These are phyloP conservation scores for Trichoplax adhaerens DNA, from an alignment of 37 sponge, comb jelly and placozoan genomes.

Conservation along the genomic window DNA sequence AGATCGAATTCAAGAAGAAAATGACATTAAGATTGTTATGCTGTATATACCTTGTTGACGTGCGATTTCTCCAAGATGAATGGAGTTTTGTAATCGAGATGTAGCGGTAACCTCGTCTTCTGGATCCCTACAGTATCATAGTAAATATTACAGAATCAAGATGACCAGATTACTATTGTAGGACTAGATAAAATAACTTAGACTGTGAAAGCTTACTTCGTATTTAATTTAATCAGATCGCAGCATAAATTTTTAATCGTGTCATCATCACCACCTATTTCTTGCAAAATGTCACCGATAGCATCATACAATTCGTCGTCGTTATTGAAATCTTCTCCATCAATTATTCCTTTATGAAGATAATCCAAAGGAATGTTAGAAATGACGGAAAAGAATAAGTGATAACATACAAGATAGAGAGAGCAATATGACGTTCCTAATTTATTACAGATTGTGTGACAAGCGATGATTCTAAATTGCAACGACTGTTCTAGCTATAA, in stretches of 20 bases:
- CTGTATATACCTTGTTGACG: no score
- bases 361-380: background rate
- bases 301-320: constrained; percentile 43
- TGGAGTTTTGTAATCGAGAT: no score
- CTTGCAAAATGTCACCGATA: constrained; percentile 31
- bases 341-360: constrained; percentile 27
- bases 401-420: background rate
- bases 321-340: constrained; percentile 28
- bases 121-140: background rate
- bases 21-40: no score
- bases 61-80: no score
- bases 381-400: background rate
- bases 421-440: background rate
- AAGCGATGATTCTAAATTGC: no score
- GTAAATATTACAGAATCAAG: background rate
- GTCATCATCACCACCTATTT: constrained; percentile 11
- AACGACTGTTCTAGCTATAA: no score
- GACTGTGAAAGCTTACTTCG: background rate
- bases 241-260: constrained; percentile 11
- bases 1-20: no score
- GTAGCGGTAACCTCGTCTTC: no score
- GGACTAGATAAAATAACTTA: background rate
- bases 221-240: constrained; percentile 7
- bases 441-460: background rate
- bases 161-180: background rate